phyloP scores from a whole-genome alignment of 2,113 vertebrate genomes.

The Onychostruthus taczanowskii region DNA sequence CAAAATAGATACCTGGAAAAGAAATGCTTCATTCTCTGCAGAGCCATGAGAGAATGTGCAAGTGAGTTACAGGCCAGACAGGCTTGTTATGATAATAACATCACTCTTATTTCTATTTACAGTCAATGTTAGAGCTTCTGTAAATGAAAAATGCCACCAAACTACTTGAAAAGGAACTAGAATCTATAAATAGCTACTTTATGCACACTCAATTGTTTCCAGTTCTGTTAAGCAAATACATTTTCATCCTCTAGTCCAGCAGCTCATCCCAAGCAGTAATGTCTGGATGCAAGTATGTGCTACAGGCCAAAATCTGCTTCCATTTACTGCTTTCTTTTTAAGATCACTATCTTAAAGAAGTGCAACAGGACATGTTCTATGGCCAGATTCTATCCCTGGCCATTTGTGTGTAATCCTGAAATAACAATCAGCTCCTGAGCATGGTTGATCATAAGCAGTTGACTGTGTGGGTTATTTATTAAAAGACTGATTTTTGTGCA shows the following conservation, averaged over 20 bases:
- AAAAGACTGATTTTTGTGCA: neutral
- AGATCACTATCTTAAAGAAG: neutral
- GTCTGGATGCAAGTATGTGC: neutral
- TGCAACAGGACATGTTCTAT: neutral
- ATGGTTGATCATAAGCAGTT: neutral
- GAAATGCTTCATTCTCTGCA: neutral
- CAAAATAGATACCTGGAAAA: neutral
- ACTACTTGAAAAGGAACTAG: neutral
- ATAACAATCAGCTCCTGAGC: neutral
- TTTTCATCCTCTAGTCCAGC: neutral
- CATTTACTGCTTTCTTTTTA: neutral
- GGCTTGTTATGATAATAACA: neutral
- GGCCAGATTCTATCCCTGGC: neutral
- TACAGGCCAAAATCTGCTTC: conserved; percentile 6
- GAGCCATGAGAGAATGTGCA: neutral
- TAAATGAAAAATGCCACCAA: conserved; percentile 14
- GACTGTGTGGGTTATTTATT: neutral
- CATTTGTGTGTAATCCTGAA: neutral
- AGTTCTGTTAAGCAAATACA: neutral
- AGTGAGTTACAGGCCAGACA: neutral
- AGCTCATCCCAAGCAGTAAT: neutral
- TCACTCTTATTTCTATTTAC: neutral
- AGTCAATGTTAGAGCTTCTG: neutral
- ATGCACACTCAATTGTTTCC: neutral
- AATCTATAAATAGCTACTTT: conserved; percentile 4